A percentile compares a stretch with the other conserved stretches of the same genome.
Conservation (phyloP, 2,888 invertebrate species). For the Caenorhabditis sulstoni region DNA sequence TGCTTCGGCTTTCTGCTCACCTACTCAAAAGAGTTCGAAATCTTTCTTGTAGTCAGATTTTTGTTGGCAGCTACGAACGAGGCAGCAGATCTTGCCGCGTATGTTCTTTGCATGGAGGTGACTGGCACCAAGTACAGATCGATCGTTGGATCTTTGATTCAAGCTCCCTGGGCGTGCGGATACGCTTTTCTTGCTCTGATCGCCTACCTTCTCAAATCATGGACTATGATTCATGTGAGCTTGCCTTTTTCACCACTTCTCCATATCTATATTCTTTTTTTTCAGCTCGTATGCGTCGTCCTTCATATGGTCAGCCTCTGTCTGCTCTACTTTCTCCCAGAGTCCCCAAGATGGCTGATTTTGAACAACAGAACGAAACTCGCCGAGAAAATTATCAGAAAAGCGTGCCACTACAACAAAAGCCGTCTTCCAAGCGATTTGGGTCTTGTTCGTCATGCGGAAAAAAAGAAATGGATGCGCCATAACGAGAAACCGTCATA, state of each 20-base stretch:
- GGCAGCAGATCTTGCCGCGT: constrained; percentile 80
- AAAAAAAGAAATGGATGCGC: constrained; percentile 75
- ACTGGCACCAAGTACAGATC: constrained; percentile 81
- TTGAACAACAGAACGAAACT: constrained; percentile 68
- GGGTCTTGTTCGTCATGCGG: constrained; percentile 77
- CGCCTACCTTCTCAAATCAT: constrained; percentile 78
- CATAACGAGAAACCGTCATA: constrained; percentile 75
- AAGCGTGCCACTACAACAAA: constrained; percentile 79
- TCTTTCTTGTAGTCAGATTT: constrained; percentile 79
- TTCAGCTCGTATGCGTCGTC: constrained; percentile 72
- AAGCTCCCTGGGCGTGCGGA: constrained; percentile 80
- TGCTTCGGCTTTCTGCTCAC: constrained; percentile 79
- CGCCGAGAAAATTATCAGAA: constrained; percentile 77
- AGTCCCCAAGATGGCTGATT: constrained; percentile 78
- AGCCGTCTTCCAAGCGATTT: constrained; percentile 78
- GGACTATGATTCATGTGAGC: constrained; percentile 77
- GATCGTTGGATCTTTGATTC: constrained; percentile 79
- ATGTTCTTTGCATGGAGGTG: constrained; percentile 80
- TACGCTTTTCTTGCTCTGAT: constrained; percentile 79
- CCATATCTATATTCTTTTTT: neutral
- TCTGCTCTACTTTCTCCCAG: constrained; percentile 74
- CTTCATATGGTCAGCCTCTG: constrained; percentile 75
- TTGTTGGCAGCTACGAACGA: constrained; percentile 79
- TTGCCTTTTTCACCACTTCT: neutral
- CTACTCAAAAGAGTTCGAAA: constrained; percentile 68